phyloP scores from a whole-genome alignment of 2,888 invertebrate species.

The Melitaea athalia region DNA sequence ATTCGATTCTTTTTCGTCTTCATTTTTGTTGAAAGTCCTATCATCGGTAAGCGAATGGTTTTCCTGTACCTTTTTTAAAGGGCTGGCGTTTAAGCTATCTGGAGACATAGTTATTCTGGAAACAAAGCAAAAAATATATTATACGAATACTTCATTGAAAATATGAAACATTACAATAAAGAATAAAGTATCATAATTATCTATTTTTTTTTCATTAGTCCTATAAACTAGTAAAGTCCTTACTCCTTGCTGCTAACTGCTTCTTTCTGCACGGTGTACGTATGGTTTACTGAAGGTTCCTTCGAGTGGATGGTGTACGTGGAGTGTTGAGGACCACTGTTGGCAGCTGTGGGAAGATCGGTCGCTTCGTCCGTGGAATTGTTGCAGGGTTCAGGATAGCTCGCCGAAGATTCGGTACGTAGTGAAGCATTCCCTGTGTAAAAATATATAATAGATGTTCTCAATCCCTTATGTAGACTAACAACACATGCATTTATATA shows the following conservation, averaged over 20 bases:
- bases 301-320: constrained; percentile 59
- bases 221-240: constrained; percentile 44
- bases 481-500: no score
- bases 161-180: not conserved
- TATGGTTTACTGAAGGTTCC: constrained; percentile 51
- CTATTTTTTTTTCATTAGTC: not conserved
- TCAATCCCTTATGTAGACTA: no score
- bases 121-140: constrained; percentile 10
- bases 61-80: constrained; percentile 50
- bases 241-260: constrained; percentile 64
- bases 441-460: no score
- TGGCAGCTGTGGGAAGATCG: constrained; percentile 58
- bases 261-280: constrained; percentile 63
- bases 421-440: constrained; percentile 64
- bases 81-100: constrained; percentile 75
- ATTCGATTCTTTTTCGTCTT: constrained; percentile 62
- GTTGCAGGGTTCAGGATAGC: constrained; percentile 76
- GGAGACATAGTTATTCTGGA: constrained; percentile 77
- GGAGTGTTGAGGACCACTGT: constrained; percentile 45
- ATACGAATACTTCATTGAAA: not conserved
- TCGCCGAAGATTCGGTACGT: constrained; percentile 72
- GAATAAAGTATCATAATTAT: no score
- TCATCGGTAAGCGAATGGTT: constrained; percentile 62
- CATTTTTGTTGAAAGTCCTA: constrained; percentile 63
- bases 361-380: constrained; percentile 70